These are phyloP conservation scores for Heterocephalus glaber DNA, from an alignment of 2,113 vertebrate genomes.

Conservation along the genomic window DNA sequence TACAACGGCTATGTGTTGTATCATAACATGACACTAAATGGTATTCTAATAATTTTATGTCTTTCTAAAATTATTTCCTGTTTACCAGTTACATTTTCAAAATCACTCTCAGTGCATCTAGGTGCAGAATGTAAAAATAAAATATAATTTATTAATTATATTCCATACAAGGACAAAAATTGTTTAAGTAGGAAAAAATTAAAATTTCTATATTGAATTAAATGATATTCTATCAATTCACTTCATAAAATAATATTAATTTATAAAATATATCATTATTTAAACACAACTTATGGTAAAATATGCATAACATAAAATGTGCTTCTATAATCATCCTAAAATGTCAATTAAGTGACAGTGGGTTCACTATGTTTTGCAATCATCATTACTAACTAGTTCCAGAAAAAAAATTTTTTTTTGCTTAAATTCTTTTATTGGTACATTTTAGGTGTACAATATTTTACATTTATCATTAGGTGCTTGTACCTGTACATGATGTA, in stretches of 20 bases:
- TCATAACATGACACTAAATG: background rate
- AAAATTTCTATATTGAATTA: background rate
- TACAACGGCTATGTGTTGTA: background rate
- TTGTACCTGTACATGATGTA: too few relatives aligned
- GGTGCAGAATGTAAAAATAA: background rate
- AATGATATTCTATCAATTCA: background rate
- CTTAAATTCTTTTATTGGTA: too few relatives aligned
- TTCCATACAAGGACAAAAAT: background rate
- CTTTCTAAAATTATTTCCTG: background rate
- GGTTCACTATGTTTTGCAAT: background rate
- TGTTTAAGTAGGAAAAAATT: background rate
- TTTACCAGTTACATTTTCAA: background rate
- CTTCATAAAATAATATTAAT: background rate
- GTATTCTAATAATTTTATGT: too few relatives aligned
- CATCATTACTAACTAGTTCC: background rate
- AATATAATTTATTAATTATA: background rate
- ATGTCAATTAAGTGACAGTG: too few relatives aligned
- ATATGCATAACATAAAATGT: background rate
- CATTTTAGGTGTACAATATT: too few relatives aligned
- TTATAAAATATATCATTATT: background rate
- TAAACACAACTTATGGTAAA: background rate
- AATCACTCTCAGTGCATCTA: background rate
- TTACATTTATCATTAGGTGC: too few relatives aligned
- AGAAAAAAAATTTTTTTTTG: too few relatives aligned
- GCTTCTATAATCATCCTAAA: background rate